Conservation (phyloP, 2,888 invertebrate species). For the Epinotia brunnichana region DNA sequence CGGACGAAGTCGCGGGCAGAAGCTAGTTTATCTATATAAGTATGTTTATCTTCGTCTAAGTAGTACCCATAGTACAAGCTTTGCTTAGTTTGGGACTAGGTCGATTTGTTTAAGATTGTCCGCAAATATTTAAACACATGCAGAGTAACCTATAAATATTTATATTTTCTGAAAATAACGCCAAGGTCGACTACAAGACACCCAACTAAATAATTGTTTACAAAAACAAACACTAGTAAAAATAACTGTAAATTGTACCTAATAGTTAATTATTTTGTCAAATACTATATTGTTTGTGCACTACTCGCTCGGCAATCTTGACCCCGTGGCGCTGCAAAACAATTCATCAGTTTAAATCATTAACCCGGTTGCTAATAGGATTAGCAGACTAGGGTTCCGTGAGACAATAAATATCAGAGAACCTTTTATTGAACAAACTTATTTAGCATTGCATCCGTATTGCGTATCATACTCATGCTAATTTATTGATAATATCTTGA, state of each 20-base stretch:
- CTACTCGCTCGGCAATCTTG: conserved; percentile 51
- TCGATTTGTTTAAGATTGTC: too few species aligned
- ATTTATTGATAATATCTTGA: too few species aligned
- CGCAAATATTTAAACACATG: too few species aligned
- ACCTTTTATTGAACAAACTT: not conserved
- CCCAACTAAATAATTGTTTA: not conserved
- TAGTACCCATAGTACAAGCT: too few species aligned
- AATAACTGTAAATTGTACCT: conserved; percentile 11
- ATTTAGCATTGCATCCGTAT: too few species aligned
- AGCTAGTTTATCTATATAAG: too few species aligned
- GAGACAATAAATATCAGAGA: not conserved
- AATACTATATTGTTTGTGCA: conserved; percentile 32
- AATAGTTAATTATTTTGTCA: conserved; percentile 24
- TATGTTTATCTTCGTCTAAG: too few species aligned
- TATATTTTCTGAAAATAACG: not conserved
- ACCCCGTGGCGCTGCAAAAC: conserved; percentile 53
- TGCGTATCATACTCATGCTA: too few species aligned
- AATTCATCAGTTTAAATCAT: conserved; percentile 61
- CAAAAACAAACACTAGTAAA: not conserved
- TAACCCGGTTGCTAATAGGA: conserved; percentile 64
- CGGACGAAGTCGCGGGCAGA: too few species aligned
- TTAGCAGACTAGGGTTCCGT: conserved; percentile 58
- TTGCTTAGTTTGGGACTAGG: too few species aligned
- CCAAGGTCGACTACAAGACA: not conserved
- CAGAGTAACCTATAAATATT: not conserved